These are phyloP conservation scores for Brachionus paranguensis DNA, from an alignment of 1,140 invertebrate species.

Conservation along the genomic window DNA sequence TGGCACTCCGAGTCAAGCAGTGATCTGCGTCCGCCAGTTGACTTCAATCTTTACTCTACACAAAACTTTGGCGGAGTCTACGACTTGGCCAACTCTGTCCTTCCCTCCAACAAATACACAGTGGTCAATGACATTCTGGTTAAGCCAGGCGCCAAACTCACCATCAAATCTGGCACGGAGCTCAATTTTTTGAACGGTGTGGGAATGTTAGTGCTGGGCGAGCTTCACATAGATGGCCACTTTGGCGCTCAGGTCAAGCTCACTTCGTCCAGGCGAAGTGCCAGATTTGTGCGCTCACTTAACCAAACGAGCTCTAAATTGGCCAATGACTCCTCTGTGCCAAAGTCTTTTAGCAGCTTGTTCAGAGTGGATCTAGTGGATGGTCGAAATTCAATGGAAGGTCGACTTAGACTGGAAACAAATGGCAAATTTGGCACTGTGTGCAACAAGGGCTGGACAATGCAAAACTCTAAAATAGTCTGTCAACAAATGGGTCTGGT, in stretches of 20 bases:
- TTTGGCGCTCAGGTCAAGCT: neutral
- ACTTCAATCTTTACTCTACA: neutral
- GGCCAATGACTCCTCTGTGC: neutral
- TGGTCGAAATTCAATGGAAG: constrained; percentile 8
- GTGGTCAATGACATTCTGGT: constrained; percentile 36
- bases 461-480: constrained; percentile 23
- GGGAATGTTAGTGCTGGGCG: constrained; percentile 32
- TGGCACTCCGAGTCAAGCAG: neutral
- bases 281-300: neutral
- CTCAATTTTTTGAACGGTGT: constrained; percentile 38
- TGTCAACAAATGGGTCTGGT: constrained; percentile 33
- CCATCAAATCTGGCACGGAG: constrained; percentile 6
- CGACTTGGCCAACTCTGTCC: neutral
- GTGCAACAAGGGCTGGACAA: constrained; percentile 31
- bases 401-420: neutral
- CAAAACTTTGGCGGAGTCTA: constrained; percentile 11
- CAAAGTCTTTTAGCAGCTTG: neutral
- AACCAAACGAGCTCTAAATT: neutral
- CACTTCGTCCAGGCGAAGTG: neutral
- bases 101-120: neutral
- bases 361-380: neutral
- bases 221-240: constrained; percentile 24
- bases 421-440: constrained; percentile 25
- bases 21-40: neutral
- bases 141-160: constrained; percentile 12